Percentiles rank a stretch among this genome's conserved stretches.
These are phyloP conservation scores for Keiferia lycopersicella DNA, from an alignment of 2,888 invertebrate species.

Conservation along the genomic window DNA sequence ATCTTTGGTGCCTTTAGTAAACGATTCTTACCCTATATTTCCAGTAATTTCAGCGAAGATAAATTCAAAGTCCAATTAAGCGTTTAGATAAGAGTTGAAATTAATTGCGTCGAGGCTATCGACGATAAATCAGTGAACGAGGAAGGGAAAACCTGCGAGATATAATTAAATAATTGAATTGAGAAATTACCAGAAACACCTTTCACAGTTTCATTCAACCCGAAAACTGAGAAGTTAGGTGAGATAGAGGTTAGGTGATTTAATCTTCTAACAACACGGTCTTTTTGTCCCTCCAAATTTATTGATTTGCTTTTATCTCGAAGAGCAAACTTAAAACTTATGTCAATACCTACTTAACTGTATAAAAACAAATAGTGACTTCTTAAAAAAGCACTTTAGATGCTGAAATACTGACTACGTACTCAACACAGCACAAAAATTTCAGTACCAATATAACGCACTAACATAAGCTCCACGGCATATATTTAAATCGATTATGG, in stretches of 20 bases:
- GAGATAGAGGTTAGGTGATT: background rate
- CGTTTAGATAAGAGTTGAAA: conserved; percentile 63
- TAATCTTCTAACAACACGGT: no score
- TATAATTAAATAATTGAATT: conserved; percentile 18
- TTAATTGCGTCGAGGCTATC: conserved; percentile 65
- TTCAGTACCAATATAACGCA: no score
- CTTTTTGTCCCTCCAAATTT: no score
- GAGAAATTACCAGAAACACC: background rate
- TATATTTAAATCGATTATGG: no score
- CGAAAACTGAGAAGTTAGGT: background rate
- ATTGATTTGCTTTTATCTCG: no score
- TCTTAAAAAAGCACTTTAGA: no score
- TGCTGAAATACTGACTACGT: no score
- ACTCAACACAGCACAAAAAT: no score
- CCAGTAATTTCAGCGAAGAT: conserved; percentile 28
- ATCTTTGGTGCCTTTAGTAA: background rate
- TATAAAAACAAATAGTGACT: no score
- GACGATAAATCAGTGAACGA: conserved; percentile 57
- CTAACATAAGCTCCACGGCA: no score
- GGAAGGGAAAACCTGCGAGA: conserved; percentile 37
- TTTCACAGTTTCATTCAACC: background rate
- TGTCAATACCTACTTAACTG: no score
- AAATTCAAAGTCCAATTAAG: conserved; percentile 62
- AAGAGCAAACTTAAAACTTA: no score
- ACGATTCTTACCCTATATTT: background rate